Conservation (phyloP, 1,140 invertebrate genomes). For the Drosophila subpulchrella region DNA sequence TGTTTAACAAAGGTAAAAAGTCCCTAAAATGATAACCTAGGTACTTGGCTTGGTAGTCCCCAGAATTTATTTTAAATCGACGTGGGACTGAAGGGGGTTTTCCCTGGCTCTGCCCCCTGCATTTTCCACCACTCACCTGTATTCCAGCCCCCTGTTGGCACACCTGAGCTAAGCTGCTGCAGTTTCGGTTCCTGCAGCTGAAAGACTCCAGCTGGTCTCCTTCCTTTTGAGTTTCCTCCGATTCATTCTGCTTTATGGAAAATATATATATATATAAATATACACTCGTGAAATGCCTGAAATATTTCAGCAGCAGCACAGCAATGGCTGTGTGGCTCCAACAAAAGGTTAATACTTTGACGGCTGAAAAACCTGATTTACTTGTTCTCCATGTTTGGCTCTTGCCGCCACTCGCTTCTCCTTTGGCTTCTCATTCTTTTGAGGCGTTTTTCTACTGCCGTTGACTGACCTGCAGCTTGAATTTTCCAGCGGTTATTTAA, state of each 20-base stretch:
- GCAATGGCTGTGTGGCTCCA: constrained; percentile 26
- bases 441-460: constrained; percentile 29
- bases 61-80: not conserved
- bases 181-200: constrained; percentile 8
- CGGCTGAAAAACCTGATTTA: constrained; percentile 77
- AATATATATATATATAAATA: constrained; percentile 4
- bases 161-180: constrained; percentile 37
- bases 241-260: constrained; percentile 27
- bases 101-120: not conserved
- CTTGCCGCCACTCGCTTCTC: not conserved
- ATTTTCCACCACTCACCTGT: constrained; percentile 8
- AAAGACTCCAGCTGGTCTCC: constrained; percentile 11
- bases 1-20: not conserved
- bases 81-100: not conserved
- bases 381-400: constrained; percentile 60
- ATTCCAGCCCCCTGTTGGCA: not conserved
- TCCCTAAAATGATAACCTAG: too few relatives aligned
- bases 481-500: constrained; percentile 65
- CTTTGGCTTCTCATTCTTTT: constrained; percentile 14
- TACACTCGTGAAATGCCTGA: constrained; percentile 61
- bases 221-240: constrained; percentile 25
- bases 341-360: constrained; percentile 79
- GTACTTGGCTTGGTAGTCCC: not conserved
- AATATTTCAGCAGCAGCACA: constrained; percentile 66
- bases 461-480: constrained; percentile 63